Evolutionary conservation across 1,140 invertebrate genomes (phyloP), one percentile per base, ranked within the genome.

Genomic region (Drosophila varians): DNA sequence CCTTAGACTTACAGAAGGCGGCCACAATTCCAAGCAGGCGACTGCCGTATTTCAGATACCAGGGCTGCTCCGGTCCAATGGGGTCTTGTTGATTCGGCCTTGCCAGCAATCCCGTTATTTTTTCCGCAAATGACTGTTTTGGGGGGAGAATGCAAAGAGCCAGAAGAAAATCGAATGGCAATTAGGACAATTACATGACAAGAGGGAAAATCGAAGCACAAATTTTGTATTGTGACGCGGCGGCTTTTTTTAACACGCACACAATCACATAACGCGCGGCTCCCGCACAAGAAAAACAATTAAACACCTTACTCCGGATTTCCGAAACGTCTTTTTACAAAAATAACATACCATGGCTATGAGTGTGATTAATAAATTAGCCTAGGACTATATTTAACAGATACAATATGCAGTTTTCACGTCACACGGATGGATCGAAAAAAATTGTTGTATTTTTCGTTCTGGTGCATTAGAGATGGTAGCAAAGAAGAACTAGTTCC

Each of bases 11-110:
- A 96, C 96, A 92, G 86, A 96, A 94, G 89, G 96, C 95, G 80
- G 96, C 97, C 91, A 96, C 93, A 71, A 96, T 97, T 49, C 97
- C 97, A 65, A 98, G 91, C 61, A 94, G 94, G 90, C 96, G 94
- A 56, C 94, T 96, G 87, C 94, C 95, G 92, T 96, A 97, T 91
- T 96, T 96, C 92, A 97, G 93, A 94, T 95, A 97, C 96, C 96
- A 97, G 68, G 96, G 95, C 60, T 95, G 94, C 91, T 96, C 96
- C 91, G 96, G 96, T 93, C 95, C 95, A 49, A 92, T 92, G 71
- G 93, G 94, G 58, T 84, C 84, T 49, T 70, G 65, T 53, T 73
- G 94, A 66, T 95, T 95, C 49, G 96, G 95, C 71, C 95, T 93
- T 60, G 95, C 93, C 94, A 96, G 94, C 57, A 96, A 92, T 73